These are phyloP conservation scores for Limenitis arthemis DNA, from an alignment of 2,888 invertebrate species.

Conservation along the genomic window DNA sequence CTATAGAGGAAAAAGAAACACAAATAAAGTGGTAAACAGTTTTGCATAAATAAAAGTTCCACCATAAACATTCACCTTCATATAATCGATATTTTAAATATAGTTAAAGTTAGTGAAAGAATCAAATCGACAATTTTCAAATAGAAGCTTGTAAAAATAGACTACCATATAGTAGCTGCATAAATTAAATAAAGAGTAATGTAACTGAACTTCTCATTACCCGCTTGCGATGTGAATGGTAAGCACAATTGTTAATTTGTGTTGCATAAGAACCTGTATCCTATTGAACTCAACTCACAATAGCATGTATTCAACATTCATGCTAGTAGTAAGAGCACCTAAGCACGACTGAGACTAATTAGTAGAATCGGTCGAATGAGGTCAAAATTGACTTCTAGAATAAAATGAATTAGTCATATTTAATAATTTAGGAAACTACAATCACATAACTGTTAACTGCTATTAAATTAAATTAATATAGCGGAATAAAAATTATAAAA, in stretches of 20 bases:
- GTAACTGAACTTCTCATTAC: slow-evolving; percentile 4
- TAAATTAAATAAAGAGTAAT: neutral
- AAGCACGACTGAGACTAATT: slow-evolving; percentile 1
- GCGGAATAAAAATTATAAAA: too few species aligned
- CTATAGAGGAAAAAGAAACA: neutral
- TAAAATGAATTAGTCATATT: too few species aligned
- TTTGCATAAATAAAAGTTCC: neutral
- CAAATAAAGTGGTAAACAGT: neutral
- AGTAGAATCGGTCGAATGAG: neutral
- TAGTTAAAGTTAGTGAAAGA: too few species aligned
- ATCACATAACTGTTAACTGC: too few species aligned
- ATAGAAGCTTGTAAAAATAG: too few species aligned
- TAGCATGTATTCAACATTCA: slow-evolving; percentile 1
- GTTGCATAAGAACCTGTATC: slow-evolving; percentile 7
- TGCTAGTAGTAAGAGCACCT: slow-evolving; percentile 1
- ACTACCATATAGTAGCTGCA: too few species aligned
- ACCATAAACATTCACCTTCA: too few species aligned
- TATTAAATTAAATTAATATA: too few species aligned
- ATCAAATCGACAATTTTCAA: too few species aligned
- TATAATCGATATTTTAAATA: too few species aligned
- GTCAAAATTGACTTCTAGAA: neutral
- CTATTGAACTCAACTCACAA: slow-evolving; percentile 3
- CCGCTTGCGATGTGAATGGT: slow-evolving; percentile 6
- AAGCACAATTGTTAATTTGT: slow-evolving; percentile 14
- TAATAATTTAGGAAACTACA: too few species aligned